phyloP scores from a whole-genome alignment of 2,888 invertebrate genomes.

The Cyrtodaria siliqua region DNA sequence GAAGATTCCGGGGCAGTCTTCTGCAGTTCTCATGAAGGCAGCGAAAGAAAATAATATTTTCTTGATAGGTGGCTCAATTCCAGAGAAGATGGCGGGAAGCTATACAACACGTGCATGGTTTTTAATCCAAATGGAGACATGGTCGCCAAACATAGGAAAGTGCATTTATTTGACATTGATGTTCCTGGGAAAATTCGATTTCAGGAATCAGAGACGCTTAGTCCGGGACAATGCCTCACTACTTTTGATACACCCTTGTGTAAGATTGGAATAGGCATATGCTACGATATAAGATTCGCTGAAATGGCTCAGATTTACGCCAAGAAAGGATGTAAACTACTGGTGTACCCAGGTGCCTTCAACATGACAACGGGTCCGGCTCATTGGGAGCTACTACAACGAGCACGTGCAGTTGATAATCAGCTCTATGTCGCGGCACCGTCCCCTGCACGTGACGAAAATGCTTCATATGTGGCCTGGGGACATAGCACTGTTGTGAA shows the following conservation, averaged over 20 bases:
- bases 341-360: constrained; percentile 97
- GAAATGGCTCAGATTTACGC: constrained; percentile 90
- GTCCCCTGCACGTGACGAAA: constrained; percentile 92
- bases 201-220: constrained; percentile 95
- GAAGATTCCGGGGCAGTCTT: constrained; percentile 93
- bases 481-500: constrained; percentile 94
- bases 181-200: constrained; percentile 97
- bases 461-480: constrained; percentile 93
- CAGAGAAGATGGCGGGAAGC: constrained; percentile 90
- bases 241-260: constrained; percentile 90
- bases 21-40: constrained; percentile 90
- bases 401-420: constrained; percentile 94
- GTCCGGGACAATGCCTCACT: constrained; percentile 91
- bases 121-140: constrained; percentile 93
- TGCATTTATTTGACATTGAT: constrained; percentile 98
- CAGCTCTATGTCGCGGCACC: constrained; percentile 95
- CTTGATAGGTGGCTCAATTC: constrained; percentile 96
- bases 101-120: constrained; percentile 94
- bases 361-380: constrained; percentile 98
- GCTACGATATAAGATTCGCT: constrained; percentile 97
- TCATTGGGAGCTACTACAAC: constrained; percentile 95
- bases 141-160: constrained; percentile 94
- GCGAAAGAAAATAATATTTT: constrained; percentile 92
- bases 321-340: constrained; percentile 90
- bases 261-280: constrained; percentile 96